A percentile compares a stretch with the other conserved stretches of the same genome.
Conservation (phyloP, 2,888 invertebrate genomes). For the Aproaerema taeniolella region DNA sequence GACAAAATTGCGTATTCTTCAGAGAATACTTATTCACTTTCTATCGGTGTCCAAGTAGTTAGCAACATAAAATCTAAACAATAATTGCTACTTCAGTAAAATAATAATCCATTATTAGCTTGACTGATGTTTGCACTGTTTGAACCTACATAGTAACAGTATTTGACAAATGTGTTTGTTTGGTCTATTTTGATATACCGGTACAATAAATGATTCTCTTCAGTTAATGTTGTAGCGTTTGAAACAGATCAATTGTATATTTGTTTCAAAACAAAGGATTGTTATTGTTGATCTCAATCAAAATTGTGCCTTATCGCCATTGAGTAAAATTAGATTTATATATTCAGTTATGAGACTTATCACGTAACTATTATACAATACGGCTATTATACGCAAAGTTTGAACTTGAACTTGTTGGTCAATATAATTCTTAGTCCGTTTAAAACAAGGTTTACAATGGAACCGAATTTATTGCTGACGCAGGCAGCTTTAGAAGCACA, state of each 20-base stretch:
- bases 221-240: conserved; percentile 20
- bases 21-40: conserved; percentile 5
- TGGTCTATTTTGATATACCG: conserved; percentile 29
- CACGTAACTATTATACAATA: conserved; percentile 15
- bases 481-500: conserved; percentile 28
- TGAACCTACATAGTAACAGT: conserved; percentile 14
- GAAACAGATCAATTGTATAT: conserved; percentile 9
- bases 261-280: background rate
- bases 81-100: conserved; percentile 1
- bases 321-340: background rate
- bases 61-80: background rate
- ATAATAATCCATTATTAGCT: too few species aligned
- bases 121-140: background rate
- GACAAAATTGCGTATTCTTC: conserved; percentile 12
- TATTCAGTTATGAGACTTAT: conserved; percentile 1
- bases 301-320: background rate
- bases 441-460: conserved; percentile 28
- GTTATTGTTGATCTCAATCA: background rate
- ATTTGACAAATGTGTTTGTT: conserved; percentile 31
- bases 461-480: conserved; percentile 14
- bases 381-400: conserved; percentile 22
- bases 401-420: conserved; percentile 33
- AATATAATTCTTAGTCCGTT: conserved; percentile 26
- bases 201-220: conserved; percentile 27
- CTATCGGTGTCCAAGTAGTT: background rate